Evolutionary conservation across 2,113 vertebrate species (phyloP).

Genomic region (Pavo muticus): DNA sequence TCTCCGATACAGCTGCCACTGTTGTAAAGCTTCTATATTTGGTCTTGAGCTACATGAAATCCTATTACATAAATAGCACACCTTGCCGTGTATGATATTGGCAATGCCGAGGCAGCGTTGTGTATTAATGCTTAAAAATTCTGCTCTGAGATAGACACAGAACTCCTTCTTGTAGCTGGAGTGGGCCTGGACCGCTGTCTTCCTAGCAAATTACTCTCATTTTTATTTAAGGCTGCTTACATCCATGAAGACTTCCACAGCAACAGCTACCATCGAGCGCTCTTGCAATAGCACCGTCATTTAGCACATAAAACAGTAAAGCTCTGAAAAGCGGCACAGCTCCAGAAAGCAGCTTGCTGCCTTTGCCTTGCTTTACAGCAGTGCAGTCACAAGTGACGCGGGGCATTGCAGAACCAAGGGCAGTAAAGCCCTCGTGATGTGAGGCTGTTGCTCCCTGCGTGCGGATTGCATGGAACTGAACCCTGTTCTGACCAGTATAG

Average conservation of each 20-base stretch:
- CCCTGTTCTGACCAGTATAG: neutral
- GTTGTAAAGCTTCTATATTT: neutral
- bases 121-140: neutral
- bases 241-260: neutral
- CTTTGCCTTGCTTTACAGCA: neutral
- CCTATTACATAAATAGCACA: slow-evolving; percentile 1
- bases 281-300: neutral
- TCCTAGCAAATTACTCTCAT: neutral
- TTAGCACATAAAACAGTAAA: neutral
- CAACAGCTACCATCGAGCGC: neutral
- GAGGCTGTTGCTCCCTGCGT: slow-evolving; percentile 44
- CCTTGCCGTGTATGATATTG: neutral
- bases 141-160: neutral
- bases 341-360: neutral
- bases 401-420: neutral
- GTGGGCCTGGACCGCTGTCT: neutral
- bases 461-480: neutral
- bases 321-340: neutral
- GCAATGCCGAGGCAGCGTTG: neutral
- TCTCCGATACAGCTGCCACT: neutral
- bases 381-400: neutral
- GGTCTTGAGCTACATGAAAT: neutral
- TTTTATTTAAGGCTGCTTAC: neutral
- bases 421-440: neutral
- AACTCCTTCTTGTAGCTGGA: neutral